phyloP scores from a whole-genome alignment of 2,797 vertebrate species.

The Galaxias olidus region DNA sequence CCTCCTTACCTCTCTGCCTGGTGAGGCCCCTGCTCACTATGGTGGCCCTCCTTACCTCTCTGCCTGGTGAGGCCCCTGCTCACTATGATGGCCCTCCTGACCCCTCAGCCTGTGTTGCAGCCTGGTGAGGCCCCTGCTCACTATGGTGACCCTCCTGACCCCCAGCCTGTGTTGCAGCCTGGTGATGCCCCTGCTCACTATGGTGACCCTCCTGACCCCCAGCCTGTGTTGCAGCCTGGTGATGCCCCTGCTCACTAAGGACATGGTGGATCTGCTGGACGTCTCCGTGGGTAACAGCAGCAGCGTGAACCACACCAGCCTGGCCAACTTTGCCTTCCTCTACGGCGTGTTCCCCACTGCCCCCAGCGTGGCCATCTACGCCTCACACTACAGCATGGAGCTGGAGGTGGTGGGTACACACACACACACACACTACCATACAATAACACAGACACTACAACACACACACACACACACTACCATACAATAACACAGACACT shows the following conservation, averaged over 20 bases:
- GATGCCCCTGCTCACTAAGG: slow-evolving; percentile 93
- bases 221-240: slow-evolving; percentile 78
- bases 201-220: no score
- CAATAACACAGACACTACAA: not conserved
- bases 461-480: no score
- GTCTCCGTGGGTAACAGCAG: slow-evolving; percentile 61
- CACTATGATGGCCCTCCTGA: no score
- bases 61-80: no score
- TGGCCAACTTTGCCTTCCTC: slow-evolving; percentile 96
- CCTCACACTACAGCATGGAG: slow-evolving; percentile 94
- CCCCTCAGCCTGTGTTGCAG: no score
- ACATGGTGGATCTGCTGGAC: slow-evolving; percentile 93
- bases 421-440: not conserved
- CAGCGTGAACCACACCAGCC: slow-evolving; percentile 86
- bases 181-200: slow-evolving; percentile 84
- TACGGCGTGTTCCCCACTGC: slow-evolving; percentile 96
- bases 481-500: no score
- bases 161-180: no score
- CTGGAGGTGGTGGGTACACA: slow-evolving; percentile 89
- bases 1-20: no score
- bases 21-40: no score
- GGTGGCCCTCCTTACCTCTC: no score
- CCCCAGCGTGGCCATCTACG: slow-evolving; percentile 96
- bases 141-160: no score
- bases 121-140: no score